phyloP scores from a whole-genome alignment of 2,888 invertebrate genomes.

The Ormyrus labotus region DNA sequence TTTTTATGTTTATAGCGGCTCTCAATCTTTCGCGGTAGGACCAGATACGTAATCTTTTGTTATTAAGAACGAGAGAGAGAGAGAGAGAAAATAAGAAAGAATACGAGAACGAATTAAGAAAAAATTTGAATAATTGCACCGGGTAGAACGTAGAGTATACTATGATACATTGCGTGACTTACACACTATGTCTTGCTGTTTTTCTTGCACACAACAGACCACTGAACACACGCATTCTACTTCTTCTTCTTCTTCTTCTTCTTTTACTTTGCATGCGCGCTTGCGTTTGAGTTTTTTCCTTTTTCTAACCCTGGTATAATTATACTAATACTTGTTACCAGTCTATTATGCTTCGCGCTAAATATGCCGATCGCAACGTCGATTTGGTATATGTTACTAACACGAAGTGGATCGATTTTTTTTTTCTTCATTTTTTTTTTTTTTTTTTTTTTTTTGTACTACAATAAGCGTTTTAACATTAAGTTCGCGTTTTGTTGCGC shows the following conservation, averaged over 20 bases:
- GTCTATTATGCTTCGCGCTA: constrained; percentile 46
- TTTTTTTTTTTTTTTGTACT: constrained; percentile 22
- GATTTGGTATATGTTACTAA: constrained; percentile 35
- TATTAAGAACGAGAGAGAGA: constrained; percentile 28
- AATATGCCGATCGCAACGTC: constrained; percentile 36
- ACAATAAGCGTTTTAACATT: neutral
- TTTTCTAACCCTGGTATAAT: constrained; percentile 8
- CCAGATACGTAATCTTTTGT: constrained; percentile 47
- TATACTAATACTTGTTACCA: constrained; percentile 25
- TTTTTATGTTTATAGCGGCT: constrained; percentile 61
- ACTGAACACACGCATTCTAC: constrained; percentile 62
- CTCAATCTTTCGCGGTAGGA: constrained; percentile 63
- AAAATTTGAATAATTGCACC: constrained; percentile 61
- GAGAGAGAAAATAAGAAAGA: neutral
- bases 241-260: constrained; percentile 54
- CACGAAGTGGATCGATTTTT: neutral
- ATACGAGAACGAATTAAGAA: constrained; percentile 34
- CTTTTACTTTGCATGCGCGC: constrained; percentile 70
- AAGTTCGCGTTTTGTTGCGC: constrained; percentile 16
- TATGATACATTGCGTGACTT: constrained; percentile 58
- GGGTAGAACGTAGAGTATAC: constrained; percentile 62
- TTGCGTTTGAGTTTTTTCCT: constrained; percentile 62
- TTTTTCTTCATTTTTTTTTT: constrained; percentile 10
- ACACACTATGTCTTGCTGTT: constrained; percentile 64
- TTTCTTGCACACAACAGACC: constrained; percentile 64